phyloP scores from a whole-genome alignment of 2,797 vertebrate species.

The Sphaeramia orbicularis region DNA sequence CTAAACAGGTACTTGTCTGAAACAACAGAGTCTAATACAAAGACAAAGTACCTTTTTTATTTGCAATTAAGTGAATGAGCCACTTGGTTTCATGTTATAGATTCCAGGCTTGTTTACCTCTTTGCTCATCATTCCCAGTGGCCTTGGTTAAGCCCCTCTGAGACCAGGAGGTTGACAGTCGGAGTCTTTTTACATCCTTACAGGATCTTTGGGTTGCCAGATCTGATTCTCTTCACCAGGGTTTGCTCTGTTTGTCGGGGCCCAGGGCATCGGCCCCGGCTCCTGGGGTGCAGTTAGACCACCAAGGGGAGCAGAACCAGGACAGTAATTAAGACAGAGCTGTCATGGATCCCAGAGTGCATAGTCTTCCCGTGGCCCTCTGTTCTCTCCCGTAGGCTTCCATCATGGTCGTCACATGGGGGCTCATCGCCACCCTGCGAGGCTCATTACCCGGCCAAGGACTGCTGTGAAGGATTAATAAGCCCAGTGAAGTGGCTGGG shows the following conservation, averaged over 20 bases:
- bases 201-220: conserved; percentile 43
- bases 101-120: conserved; percentile 27
- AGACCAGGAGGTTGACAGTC: conserved; percentile 5
- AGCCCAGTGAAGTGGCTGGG: conserved; percentile 70
- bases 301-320: conserved; percentile 51
- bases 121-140: conserved; percentile 23
- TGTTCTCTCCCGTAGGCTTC: conserved; percentile 66
- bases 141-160: conserved; percentile 1
- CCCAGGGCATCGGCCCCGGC: conserved; percentile 52
- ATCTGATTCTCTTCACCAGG: conserved; percentile 28
- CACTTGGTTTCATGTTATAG: not conserved
- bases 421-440: conserved; percentile 71
- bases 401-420: conserved; percentile 72
- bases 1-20: not conserved
- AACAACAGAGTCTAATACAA: conserved; percentile 1
- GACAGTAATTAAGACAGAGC: conserved; percentile 82
- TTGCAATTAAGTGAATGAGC: not conserved
- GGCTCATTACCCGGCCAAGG: conserved; percentile 85
- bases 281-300: conserved; percentile 52
- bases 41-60: not conserved
- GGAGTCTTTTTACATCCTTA: conserved; percentile 39
- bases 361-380: conserved; percentile 63
- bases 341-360: conserved; percentile 68
- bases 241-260: conserved; percentile 28
- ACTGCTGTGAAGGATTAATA: conserved; percentile 83